Percentiles rank a stretch among this genome's conserved stretches.
phyloP scores from a whole-genome alignment of 2,888 invertebrate genomes.

The Drosophila stalkeri region DNA sequence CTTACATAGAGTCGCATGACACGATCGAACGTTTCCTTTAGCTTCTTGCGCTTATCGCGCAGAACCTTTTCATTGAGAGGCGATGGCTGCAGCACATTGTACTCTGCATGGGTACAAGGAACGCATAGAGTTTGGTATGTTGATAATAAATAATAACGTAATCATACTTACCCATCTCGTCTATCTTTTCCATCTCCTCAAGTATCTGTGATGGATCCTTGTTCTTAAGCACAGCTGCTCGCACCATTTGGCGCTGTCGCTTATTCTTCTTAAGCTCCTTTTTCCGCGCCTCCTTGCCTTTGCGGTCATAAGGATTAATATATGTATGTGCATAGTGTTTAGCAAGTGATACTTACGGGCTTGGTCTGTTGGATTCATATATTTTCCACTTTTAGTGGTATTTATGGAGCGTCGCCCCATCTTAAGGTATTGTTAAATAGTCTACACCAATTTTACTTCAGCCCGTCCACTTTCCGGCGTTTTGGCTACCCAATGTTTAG shows the following conservation, averaged over 20 bases:
- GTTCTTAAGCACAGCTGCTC: conserved; percentile 98
- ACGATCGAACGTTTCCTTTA: conserved; percentile 97
- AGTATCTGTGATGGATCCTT: conserved; percentile 98
- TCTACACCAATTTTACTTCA: conserved; percentile 4
- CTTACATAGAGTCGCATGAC: conserved; percentile 98
- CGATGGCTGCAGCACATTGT: conserved; percentile 96
- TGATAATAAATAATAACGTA: neutral
- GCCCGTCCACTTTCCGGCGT: conserved; percentile 31
- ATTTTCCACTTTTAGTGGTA: conserved; percentile 99
- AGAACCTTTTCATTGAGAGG: conserved; percentile 98
- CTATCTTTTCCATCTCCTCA: conserved; percentile 98
- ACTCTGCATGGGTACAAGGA: conserved; percentile 87
- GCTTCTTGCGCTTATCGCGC: conserved; percentile 97
- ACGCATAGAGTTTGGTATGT: neutral
- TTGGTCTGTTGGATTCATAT: conserved; percentile 99
- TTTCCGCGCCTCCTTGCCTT: conserved; percentile 98
- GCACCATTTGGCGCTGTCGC: conserved; percentile 97
- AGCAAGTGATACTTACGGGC: conserved; percentile 90
- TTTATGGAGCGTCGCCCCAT: conserved; percentile 99
- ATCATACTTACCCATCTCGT: conserved; percentile 94
- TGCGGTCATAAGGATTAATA: conserved; percentile 1
- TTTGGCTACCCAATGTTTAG: conserved; percentile 18
- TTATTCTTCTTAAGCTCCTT: conserved; percentile 99
- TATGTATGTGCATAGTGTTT: neutral
- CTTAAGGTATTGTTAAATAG: conserved; percentile 14